Evolutionary conservation across 2,113 vertebrate genomes (phyloP).

Genomic region (Dipodomys spectabilis): DNA sequence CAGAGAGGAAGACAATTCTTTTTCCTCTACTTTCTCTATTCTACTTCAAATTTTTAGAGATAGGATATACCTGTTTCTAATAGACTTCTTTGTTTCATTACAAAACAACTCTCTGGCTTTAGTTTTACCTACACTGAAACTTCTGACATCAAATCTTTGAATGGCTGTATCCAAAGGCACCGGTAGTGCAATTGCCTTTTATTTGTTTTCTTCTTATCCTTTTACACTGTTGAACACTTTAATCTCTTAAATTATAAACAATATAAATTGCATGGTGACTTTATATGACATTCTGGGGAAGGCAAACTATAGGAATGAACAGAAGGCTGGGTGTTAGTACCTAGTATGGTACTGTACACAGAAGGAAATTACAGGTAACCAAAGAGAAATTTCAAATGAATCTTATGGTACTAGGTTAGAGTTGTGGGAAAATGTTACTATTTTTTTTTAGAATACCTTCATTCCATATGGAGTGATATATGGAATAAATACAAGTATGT

Average conservation of each 20-base stretch:
- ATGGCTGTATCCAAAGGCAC: not conserved
- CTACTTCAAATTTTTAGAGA: not conserved
- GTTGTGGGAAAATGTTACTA: not conserved
- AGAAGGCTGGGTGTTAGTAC: not conserved
- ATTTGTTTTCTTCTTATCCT: not conserved
- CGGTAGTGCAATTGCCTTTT: not conserved
- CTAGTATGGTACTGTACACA: not conserved
- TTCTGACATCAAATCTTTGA: not conserved
- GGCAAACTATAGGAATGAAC: not conserved
- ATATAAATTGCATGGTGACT: not conserved
- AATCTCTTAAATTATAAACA: not conserved
- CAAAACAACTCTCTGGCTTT: not conserved
- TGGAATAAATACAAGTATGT: not conserved
- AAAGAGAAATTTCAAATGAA: not conserved
- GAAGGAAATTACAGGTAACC: constrained; percentile 17
- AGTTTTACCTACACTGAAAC: not conserved
- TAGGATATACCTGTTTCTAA: not conserved
- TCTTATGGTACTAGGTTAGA: not conserved
- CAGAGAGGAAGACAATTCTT: not conserved
- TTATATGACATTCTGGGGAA: not conserved
- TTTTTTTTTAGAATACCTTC: not conserved
- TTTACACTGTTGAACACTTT: not conserved
- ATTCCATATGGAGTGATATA: not conserved
- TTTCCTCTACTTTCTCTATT: not conserved
- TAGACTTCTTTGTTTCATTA: not conserved